These are phyloP conservation scores for Capreolus pygargus DNA, from an alignment of 2,113 vertebrate species.

Conservation along the genomic window DNA sequence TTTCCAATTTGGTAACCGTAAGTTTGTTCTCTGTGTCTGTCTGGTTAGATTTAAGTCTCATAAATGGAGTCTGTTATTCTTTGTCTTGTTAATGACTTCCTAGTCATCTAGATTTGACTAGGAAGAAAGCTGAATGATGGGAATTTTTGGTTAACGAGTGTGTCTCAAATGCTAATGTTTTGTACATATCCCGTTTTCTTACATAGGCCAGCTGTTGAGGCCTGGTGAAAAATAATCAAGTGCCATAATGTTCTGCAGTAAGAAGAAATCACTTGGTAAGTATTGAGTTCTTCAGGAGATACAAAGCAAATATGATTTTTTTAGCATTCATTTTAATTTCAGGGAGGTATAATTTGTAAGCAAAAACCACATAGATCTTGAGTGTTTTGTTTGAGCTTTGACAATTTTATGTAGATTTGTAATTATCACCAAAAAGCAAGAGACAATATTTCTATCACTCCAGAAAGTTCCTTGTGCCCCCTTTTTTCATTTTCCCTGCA, in stretches of 20 bases:
- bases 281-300: not conserved
- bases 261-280: slow-evolving; percentile 76
- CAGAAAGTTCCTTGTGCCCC: not conserved
- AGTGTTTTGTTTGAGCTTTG: not conserved
- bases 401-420: not conserved
- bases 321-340: not conserved
- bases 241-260: slow-evolving; percentile 77
- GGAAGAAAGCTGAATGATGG: not conserved
- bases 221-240: slow-evolving; percentile 67
- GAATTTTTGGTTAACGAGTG: not conserved
- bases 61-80: not conserved
- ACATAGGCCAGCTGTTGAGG: slow-evolving; percentile 61
- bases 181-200: not conserved
- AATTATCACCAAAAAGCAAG: not conserved
- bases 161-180: not conserved
- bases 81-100: not conserved
- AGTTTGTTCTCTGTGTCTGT: not conserved
- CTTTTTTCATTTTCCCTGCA: not conserved
- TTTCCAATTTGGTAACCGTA: not conserved
- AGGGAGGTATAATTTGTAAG: not conserved
- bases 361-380: not conserved
- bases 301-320: not conserved
- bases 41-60: not conserved
- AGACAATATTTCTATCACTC: not conserved
- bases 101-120: not conserved